Evolutionary conservation across 2,113 vertebrate genomes (phyloP), one percentile per base, ranked within the genome.

Genomic region (Reinhardtius hippoglossoides): DNA sequence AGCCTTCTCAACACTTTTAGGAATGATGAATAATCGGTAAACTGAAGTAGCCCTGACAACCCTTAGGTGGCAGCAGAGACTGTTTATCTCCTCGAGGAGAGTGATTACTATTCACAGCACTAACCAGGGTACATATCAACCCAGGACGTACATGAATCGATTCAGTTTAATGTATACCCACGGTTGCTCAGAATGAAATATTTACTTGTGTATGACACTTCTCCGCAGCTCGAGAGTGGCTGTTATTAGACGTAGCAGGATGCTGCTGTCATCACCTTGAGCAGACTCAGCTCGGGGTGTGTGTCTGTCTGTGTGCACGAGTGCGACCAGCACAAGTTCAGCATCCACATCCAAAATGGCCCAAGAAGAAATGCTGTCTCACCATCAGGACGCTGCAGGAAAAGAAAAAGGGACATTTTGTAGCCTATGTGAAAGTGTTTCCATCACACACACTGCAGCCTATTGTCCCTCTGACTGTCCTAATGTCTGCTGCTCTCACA

Each of bases 11-110:
- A 58, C 3, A 23, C 81, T 80, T 78, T 64, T 71, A 56, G 37
- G 20, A 71, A 70, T 71, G 64, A 83, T 69, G 60, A 59, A 20
- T 21, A 54, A 21, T 7, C 8, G 20, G 20, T 3, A 54, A 9
- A 48, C 42, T 44, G 5, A 40, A 44, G 37, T 8, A 9, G 23
- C 23, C 24, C 21, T 55, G 1, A 37, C 2, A 14, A 42, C 76
- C 92, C 84, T 48, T 82, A 87, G 91, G 68, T 78, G 92, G 92
- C 89, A 89, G 85, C 89, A 92, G 73, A 90, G 88, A 92, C 92
- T 82, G 77, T 48, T 48, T 18, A 50, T 86, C 63, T n/a, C 76
- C 66, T 68, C 1, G 6, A 21, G 9, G 61, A 9, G 35, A n/a
- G 58, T 13, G 74, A 88, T 91, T 88, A 57, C 58, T 81, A 89